phyloP scores from a whole-genome alignment of 1,140 invertebrate genomes.

The Zelostemma sp. region DNA sequence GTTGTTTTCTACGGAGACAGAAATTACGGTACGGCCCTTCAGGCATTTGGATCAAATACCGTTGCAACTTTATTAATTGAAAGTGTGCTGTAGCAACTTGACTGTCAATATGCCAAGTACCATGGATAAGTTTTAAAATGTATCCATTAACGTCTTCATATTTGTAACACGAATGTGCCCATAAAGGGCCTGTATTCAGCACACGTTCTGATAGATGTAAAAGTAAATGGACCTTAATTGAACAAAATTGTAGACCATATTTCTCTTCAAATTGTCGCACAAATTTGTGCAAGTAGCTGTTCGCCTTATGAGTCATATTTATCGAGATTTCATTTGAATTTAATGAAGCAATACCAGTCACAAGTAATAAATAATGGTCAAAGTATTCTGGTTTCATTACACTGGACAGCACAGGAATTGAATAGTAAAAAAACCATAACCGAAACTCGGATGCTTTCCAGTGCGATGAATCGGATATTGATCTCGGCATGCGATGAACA shows the following conservation, averaged over 20 bases:
- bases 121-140: too few species aligned
- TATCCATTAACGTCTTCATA: too few species aligned
- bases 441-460: slow-evolving; percentile 44
- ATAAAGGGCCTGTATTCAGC: slow-evolving; percentile 22
- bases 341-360: slow-evolving; percentile 16
- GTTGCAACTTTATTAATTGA: too few species aligned
- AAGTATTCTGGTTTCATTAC: too few species aligned
- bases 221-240: slow-evolving; percentile 29
- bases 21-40: too few species aligned
- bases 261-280: slow-evolving; percentile 16
- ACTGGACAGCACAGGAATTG: too few species aligned
- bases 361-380: slow-evolving; percentile 27
- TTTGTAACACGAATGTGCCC: too few species aligned
- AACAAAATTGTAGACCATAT: slow-evolving; percentile 21
- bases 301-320: slow-evolving; percentile 6
- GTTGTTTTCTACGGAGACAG: too few species aligned
- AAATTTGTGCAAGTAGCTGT: slow-evolving; percentile 22
- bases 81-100: slow-evolving; percentile 32
- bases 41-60: too few species aligned
- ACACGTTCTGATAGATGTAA: slow-evolving; percentile 24
- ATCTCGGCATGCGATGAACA: slow-evolving; percentile 35
- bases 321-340: slow-evolving; percentile 13
- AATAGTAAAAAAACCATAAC: too few species aligned
- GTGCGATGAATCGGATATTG: slow-evolving; percentile 23
- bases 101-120: slow-evolving; percentile 34